These are phyloP conservation scores for Abrostola tripartita DNA, from an alignment of 2,888 invertebrate genomes.

Conservation along the genomic window DNA sequence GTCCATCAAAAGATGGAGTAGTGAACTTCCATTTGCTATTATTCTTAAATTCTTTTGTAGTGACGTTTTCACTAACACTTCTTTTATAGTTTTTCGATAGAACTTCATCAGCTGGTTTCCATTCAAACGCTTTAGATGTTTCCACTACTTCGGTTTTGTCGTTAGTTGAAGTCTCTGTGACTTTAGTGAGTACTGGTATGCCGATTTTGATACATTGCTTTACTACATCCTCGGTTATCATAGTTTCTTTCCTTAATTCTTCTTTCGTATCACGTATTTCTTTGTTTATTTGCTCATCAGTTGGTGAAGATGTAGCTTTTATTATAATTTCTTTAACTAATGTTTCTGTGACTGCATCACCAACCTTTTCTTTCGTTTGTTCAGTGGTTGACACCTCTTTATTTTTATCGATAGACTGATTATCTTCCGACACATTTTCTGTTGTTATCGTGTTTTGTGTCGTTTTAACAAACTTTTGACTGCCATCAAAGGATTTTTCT, in stretches of 20 bases:
- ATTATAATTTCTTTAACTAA: not conserved
- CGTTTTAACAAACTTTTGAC: not conserved
- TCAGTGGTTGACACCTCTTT: conserved; percentile 14
- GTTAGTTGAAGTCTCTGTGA: conserved; percentile 41
- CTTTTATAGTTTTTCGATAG: conserved; percentile 22
- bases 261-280: conserved; percentile 26
- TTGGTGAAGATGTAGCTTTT: conserved; percentile 15
- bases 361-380: conserved; percentile 9
- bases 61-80: conserved; percentile 42
- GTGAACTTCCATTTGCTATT: conserved; percentile 12
- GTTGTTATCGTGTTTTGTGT: not conserved
- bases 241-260: conserved; percentile 20
- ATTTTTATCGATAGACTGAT: not conserved
- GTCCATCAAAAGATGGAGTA: not conserved
- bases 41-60: conserved; percentile 25
- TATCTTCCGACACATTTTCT: not conserved
- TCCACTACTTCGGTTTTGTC: conserved; percentile 40
- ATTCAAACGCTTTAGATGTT: conserved; percentile 41
- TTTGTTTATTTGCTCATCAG: conserved; percentile 17
- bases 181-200: conserved; percentile 43
- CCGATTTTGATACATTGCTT: conserved; percentile 31
- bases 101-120: conserved; percentile 34
- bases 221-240: conserved; percentile 43
- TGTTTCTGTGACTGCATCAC: not conserved
- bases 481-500: not conserved